Base-by-base conservation (phyloP, 1,140 invertebrate species). In the Heliothis subflexa region DNA sequence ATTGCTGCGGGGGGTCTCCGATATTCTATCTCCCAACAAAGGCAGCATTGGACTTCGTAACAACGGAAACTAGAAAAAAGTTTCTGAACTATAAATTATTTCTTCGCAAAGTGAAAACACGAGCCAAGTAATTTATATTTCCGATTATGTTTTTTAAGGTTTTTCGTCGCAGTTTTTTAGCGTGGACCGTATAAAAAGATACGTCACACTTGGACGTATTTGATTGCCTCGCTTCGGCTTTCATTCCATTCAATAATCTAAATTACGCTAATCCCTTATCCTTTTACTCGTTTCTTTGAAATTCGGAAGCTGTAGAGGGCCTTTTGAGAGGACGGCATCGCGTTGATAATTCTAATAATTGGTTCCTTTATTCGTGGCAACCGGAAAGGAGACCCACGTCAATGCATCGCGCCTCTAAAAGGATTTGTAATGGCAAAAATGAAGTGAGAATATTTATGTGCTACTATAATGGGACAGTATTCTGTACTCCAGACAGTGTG, bases 381-480 rank as follows among this genome's bases (percentile, higher is more conserved):
- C 89, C 89, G 91, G 91, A 93, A 93, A 92, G 87, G 83, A 81
- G 86, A 90, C 88, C 90, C 91, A 90, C 88, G 86, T 90, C 86
- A 89, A 82, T 78, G 80, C 79, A 86, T 84, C 87, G 83, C 86
- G 84, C 85, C 87, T 87, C 50, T 91, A 88, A 92, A 92, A 81
- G 88, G 88, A 93, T 93, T 93, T 90, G 84, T 85, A 84, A 88
- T 88, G 83, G 78, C 78, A 81, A 85, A 89, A 86, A 86, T 86
- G 78, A 83, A 76, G 61, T 80, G 80, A 80, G 83, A 83, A 84
- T 83, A 78, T 81, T 83, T 81, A 80, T 81, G 74, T 82, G 74
- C 54, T 33, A 45, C 52, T 79, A 84, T 83, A 79, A 66, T 84
- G 61, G 55, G 64, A 11, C 73, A 62, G 52, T 70, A 81, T 84